Base-by-base conservation (phyloP, 1,140 invertebrate genomes). In the Achroia grisella region DNA sequence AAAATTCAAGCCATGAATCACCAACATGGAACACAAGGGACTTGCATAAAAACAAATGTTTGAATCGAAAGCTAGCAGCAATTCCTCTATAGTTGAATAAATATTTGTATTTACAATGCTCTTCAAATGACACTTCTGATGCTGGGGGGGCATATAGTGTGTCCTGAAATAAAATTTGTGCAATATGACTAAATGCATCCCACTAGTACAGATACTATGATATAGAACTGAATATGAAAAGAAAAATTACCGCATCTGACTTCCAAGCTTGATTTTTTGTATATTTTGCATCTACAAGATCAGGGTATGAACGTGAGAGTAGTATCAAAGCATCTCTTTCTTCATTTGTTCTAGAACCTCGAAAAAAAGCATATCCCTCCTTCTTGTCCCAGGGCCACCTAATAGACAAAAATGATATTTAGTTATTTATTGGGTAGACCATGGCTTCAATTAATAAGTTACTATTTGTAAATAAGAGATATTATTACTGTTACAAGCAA, bases 201-300 rank as follows among this genome's bases (percentile, higher is more conserved):
- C n/a, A n/a, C n/a, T n/a, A n/a, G n/a, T n/a, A n/a, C n/a, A n/a
- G n/a, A 23, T 23, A 23, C 17, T 23, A 23, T 3, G 17, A 23
- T 23, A 3, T 23, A n/a, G n/a, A n/a, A n/a, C n/a, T n/a, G n/a
- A n/a, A n/a, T n/a, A 23, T 35, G 42, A 41, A 33, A 36, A 39
- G 47, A 12, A 34, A 45, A 45, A 29, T 79, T 87, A 93, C 93
- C 48, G 89, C 89, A 57, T 95, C 91, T 23, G 97, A 98, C 80
- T 96, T 98, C 97, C 97, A 99, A 0, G 97, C 97, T 88, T 99
- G 97, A 87, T 99, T 99, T 84, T 98, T 98, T 0, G 97, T 99
- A 77, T 98, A 99, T 51, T 94, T 89, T 6, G 97, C 97, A 88
- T 98, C 94, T 11, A 96, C 92, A 31, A 98, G 71, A 1, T 95